Base-by-base conservation (phyloP, 2,888 invertebrate genomes). In the Falcaria lacertinaria region DNA sequence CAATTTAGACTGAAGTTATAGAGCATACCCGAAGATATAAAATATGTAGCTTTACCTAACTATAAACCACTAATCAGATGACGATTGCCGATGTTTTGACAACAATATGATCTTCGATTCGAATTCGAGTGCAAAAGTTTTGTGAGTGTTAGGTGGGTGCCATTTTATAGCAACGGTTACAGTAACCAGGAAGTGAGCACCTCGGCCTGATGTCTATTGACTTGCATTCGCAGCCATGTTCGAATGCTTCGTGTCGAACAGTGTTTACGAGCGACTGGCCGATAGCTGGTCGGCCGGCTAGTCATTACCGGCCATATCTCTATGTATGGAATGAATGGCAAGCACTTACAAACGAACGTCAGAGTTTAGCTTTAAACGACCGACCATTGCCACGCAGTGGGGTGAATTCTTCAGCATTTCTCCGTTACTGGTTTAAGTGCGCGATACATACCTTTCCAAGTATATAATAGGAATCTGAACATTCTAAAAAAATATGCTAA, bases 271-370 rank as follows among this genome's bases (percentile, higher is more conserved):
- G 81, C 84, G 78, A 64, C 74, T 72, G 69, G 73, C 76, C 84
- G 86, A 85, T 84, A 84, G 80, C 79, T 70, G 73, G 65, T 71
- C 74, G 71, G 60, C 75, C 69, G 68, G 69, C 72, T 71, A 71
- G 77, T 84, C 86, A 83, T 87, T 86, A 85, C 77, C 72, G 69
- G 68, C 79, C 80, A 86, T 87, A 86, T 83, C 85, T 84, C 81
- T 83, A 72, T 78, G 82, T 75, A 69, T 69, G 74, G 78, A 80
- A 85, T 84, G 87, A 85, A 85, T 85, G 79, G 82, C 74, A 75
- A 80, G 76, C 74, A 74, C 76, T 80, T 72, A 77, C 81, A 75
- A 74, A 74, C 76, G 60, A 75, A 78, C 74, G 67, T 73, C 72
- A 70, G 70, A 72, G 65, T 69, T 74, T 60, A 69, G 71, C 70